Evolutionary conservation across 2,113 vertebrate species (phyloP), one percentile per base, ranked within the genome.

Genomic region (Pristiophorus japonicus): DNA sequence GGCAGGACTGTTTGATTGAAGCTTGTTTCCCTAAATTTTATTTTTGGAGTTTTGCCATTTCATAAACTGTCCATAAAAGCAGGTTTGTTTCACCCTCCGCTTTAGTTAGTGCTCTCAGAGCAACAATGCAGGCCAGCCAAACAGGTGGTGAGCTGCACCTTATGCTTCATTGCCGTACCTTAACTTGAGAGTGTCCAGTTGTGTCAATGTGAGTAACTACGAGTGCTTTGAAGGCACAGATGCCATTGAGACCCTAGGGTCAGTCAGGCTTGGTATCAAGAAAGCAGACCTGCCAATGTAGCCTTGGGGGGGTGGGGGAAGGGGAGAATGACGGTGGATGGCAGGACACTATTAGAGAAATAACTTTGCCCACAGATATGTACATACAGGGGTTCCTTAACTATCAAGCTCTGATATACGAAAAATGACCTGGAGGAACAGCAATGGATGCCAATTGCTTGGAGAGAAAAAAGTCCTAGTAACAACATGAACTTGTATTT

Each of bases 1-100:
- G 14, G 87, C 55, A 34, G 30, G 87, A 30, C 55, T 38, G 16
- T 92, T 63, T 92, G 88, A 92, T 92, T 63, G 38, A 92, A 92
- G 59, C 88, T 92, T 63, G 1, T 92, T 92, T 91, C 22, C 12
- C 4, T 34, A 4, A 27, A 34, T 59, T 34, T 59, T 62, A 90
- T 30, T 90, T 92, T 63, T 63, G 59, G 18, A 92, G 88, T 92
- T 92, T 65, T 38, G 88, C 88, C 59, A 92, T 92, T 92, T 92
- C n/a, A n/a, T 38, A 63, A 92, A 63, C 34, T 65, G 51, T 27
- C 87, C n/a, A 34, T 92, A 92, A 92, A 92, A 38, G 30, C 59
- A 38, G 55, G 59, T 63, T 65, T 38, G 59, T 38, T 92, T 92
- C 20, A 62, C 59, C 88, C 16, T 92, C 18, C 16, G 5, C 59